A percentile compares a stretch with the other conserved stretches of the same genome.
Conservation (phyloP, 1,140 invertebrate genomes). For the Patella vulgata region DNA sequence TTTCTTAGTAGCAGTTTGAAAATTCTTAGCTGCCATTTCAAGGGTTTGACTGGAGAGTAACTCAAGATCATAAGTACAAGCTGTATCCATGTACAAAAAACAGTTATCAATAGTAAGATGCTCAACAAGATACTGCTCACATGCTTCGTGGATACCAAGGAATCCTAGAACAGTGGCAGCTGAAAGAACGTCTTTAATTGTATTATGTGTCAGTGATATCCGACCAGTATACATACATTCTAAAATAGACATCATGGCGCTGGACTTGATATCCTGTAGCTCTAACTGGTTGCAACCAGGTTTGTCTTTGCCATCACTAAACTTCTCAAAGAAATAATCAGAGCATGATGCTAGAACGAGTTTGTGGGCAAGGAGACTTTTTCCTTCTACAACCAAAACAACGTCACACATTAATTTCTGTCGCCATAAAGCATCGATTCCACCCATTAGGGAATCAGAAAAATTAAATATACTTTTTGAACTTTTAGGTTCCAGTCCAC, state of each 20-base stretch:
- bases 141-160: constrained; percentile 37
- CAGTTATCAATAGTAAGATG: constrained; percentile 36
- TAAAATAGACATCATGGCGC: constrained; percentile 31
- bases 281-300: constrained; percentile 13
- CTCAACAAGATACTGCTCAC: constrained; percentile 41
- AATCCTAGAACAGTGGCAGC: constrained; percentile 34
- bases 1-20: constrained; percentile 24
- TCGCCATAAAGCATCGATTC: constrained; percentile 45
- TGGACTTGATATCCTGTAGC: constrained; percentile 21
- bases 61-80: constrained; percentile 30
- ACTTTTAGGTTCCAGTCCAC: background rate
- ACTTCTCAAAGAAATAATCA: constrained; percentile 48
- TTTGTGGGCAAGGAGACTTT: constrained; percentile 34
- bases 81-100: constrained; percentile 30
- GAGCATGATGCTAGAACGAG: constrained; percentile 40
- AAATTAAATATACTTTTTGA: constrained; percentile 32
- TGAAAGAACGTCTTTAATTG: constrained; percentile 31
- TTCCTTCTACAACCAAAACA: constrained; percentile 23
- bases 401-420: constrained; percentile 45
- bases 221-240: constrained; percentile 44
- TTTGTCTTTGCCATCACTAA: constrained; percentile 26
- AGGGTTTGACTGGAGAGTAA: constrained; percentile 26
- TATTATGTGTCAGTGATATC: constrained; percentile 26
- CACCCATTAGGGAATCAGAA: constrained; percentile 35
- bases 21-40: constrained; percentile 37